Base-by-base conservation (phyloP, 2,797 vertebrate genomes). In the Pipistrellus nathusii region DNA sequence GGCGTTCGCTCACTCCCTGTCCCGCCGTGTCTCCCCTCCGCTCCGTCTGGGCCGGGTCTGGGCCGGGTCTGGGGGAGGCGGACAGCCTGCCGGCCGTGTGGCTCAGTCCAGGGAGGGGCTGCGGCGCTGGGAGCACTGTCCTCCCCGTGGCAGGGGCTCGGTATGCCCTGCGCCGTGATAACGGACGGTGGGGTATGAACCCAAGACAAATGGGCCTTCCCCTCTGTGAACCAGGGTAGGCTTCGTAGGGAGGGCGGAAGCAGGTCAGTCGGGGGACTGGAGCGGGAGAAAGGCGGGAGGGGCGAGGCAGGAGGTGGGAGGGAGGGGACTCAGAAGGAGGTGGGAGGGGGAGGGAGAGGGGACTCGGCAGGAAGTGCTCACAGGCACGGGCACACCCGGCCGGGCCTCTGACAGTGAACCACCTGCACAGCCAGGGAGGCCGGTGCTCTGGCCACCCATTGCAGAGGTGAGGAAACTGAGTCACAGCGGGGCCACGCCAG, bases 51-150 rank as follows among this genome's bases (percentile, higher is more conserved):
- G n/a, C n/a, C n/a, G n/a, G 38, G 32, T 30, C 18, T 23, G 23
- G 51, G 69, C 17, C 64, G 88, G 14, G 25, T 5, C 15, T 11
- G 4, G 2, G 32, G 55, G 9, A 8, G 12, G 17, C 14, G 17
- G 35, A 30, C 35, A 7, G 25, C 41, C 48, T 14, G 48, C 76
- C 13, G 15, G 9, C 2, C 38, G 11, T 25, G 35, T 6, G 15
- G 30, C 38, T 23, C 44, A 0, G 0, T 2, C 6, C 0, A 0
- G 46, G 46, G 46, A 48, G 46, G 44, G 81, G 4, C 25, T 3
- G n/a, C 0, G 6, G 10, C 10, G 0, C 8, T 32, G 2, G 0
- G 6, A 57, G 86, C 46, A 1, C 20, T 0, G 5, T 20, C 0
- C 0, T 51, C 46, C 44, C 46, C 1, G 0, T 14, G 48, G 35